phyloP scores from a whole-genome alignment of 2,888 invertebrate genomes.

The Parascotia fuliginaria region DNA sequence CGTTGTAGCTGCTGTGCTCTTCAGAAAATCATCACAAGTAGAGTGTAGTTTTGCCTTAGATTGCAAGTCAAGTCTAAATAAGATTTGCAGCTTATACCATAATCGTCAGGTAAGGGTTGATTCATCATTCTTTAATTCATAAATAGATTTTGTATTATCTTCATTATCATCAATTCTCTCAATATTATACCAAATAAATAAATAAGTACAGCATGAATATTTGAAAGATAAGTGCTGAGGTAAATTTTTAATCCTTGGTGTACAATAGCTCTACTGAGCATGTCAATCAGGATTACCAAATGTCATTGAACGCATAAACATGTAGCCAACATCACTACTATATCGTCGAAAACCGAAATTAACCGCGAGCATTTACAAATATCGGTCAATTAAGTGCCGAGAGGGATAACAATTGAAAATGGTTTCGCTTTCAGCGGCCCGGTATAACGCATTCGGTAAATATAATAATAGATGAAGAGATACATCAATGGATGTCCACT shows the following conservation, averaged over 20 bases:
- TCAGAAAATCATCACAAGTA: too few species aligned
- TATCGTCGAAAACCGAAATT: constrained; percentile 54
- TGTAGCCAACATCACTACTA: constrained; percentile 18
- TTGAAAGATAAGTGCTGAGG: too few species aligned
- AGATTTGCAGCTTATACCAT: too few species aligned
- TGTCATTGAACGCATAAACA: constrained; percentile 3
- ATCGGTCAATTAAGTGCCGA: constrained; percentile 80
- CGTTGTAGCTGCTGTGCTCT: too few species aligned
- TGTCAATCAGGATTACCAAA: not conserved
- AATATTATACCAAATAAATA: too few species aligned
- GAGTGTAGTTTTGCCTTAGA: too few species aligned
- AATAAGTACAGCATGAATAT: too few species aligned
- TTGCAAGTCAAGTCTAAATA: too few species aligned
- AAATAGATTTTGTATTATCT: too few species aligned
- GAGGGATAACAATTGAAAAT: constrained; percentile 81
- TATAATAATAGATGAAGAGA: constrained; percentile 81
- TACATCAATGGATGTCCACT: constrained; percentile 76
- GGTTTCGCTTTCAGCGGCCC: constrained; percentile 77
- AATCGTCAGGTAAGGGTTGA: too few species aligned
- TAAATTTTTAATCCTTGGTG: not conserved
- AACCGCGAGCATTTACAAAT: constrained; percentile 75
- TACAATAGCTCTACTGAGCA: not conserved
- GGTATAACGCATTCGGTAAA: constrained; percentile 73
- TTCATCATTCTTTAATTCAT: too few species aligned
- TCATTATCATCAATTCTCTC: too few species aligned